Base-by-base conservation (phyloP, 2,888 invertebrate species). In the Eupithecia insigniata region DNA sequence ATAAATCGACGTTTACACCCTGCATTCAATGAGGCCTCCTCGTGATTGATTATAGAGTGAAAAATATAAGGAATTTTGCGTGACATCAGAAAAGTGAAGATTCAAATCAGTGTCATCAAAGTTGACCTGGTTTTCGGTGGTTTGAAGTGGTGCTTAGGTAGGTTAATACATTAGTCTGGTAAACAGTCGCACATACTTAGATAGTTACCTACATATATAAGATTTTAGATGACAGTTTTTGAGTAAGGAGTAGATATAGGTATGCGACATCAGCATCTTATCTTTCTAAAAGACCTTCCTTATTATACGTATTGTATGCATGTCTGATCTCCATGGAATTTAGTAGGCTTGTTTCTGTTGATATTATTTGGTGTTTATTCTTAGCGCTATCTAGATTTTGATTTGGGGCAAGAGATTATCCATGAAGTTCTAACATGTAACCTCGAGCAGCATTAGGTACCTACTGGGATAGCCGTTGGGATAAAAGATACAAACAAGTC, bases 41-140 rank as follows among this genome's bases (percentile, higher is more conserved):
- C 71, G 68, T 78, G 79, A 79, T 79, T 79, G 76, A 79, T 79
- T 76, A 68, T 70, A 69, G 73, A 74, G 51, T 67, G 69, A 74
- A 71, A 72, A 72, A 70, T 64, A 62, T 69, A 26, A 22, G 62
- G 51, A 61, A 34, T 34, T 67, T 67, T 58, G 5, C 18, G 58
- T 36, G 26, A 66, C 51, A 32, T 51, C 43, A 43, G 46, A 14
- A 10, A 51, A 32, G n/a, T 6, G 10, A 51, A 30, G 61, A 66
- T 66, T 66, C n/a, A 66, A 66, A 28, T 46, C 60, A 30, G 55
- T 55, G 22, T 55, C 26, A 14, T 55, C 55, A 55, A 55, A 26
- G 14, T 55, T 55, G 55, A 55, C 55, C 26, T 55, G 55, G 55
- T 55, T 55, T 55, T 26, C 55, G 55, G 51, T 3, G 51, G 51